phyloP scores from a whole-genome alignment of 2,113 vertebrate genomes.

The Paramisgurnus dabryanus region DNA sequence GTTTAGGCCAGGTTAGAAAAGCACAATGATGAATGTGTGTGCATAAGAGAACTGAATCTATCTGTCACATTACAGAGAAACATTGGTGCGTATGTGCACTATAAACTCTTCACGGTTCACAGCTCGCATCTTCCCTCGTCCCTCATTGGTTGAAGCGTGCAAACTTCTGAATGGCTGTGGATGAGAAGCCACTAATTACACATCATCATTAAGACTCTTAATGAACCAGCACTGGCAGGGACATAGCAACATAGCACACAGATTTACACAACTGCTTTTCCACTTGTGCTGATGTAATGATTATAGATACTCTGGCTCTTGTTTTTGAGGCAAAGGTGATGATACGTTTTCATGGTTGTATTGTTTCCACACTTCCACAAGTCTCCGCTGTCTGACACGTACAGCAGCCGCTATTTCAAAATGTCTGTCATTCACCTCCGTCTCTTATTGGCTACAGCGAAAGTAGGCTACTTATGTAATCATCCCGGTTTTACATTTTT shows the following conservation, averaged over 20 bases:
- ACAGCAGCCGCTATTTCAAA: too few species aligned
- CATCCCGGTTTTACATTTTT: too few species aligned
- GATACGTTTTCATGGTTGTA: too few species aligned
- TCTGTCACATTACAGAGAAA: background rate
- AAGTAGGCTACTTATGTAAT: too few species aligned
- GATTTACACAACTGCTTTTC: background rate
- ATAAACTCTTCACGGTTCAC: background rate
- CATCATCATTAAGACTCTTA: slow-evolving; percentile 2
- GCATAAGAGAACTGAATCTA: background rate
- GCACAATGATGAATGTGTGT: background rate
- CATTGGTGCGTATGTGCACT: background rate
- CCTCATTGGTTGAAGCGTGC: background rate
- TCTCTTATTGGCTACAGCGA: too few species aligned
- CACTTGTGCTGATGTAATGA: background rate
- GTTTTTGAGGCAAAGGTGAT: too few species aligned
- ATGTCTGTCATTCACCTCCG: too few species aligned
- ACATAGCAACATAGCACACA: slow-evolving; percentile 7
- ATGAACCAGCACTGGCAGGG: slow-evolving; percentile 10
- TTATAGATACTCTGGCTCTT: background rate
- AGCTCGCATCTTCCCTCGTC: background rate
- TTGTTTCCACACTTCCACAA: too few species aligned
- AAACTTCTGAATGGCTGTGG: background rate
- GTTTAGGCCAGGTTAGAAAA: too few species aligned
- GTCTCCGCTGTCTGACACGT: too few species aligned
- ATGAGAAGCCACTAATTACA: slow-evolving; percentile 20